Percentiles rank a stretch among this genome's conserved stretches.
Conservation (phyloP, 2,797 vertebrate species). For the Lateolabrax maculatus region DNA sequence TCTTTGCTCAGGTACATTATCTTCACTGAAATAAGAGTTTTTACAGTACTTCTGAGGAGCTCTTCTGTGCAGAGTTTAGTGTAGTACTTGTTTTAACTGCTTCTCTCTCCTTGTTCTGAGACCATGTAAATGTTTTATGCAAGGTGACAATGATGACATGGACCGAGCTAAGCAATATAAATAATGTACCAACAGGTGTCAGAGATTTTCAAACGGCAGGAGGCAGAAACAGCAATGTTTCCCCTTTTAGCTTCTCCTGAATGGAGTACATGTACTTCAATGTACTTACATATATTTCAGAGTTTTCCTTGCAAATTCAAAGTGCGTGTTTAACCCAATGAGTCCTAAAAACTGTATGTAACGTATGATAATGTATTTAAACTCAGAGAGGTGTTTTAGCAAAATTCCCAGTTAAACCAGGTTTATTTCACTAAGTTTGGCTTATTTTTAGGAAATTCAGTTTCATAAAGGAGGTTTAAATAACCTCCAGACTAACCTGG, state of each 20-base stretch:
- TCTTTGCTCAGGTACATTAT: background rate
- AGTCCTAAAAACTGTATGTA: background rate
- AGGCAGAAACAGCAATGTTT: background rate
- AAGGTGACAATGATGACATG: constrained; percentile 25
- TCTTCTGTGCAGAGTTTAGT: background rate
- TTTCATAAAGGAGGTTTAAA: background rate
- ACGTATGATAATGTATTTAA: background rate
- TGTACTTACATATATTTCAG: rapidly evolving
- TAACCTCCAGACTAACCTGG: background rate
- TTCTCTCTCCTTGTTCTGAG: background rate
- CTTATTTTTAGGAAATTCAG: background rate
- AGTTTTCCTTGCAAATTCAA: background rate
- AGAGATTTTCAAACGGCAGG: constrained; percentile 7
- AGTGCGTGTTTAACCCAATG: background rate
- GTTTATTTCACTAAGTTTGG: too few species aligned
- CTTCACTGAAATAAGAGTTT: background rate
- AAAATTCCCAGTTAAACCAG: background rate
- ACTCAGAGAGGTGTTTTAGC: background rate
- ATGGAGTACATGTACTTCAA: background rate
- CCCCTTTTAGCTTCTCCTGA: background rate
- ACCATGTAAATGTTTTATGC: constrained; percentile 34
- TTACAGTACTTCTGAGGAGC: background rate
- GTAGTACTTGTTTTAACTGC: background rate
- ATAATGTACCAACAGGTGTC: constrained; percentile 36
- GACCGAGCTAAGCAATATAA: constrained; percentile 9